Evolutionary conservation across 2,888 invertebrate genomes (phyloP), one percentile per base, ranked within the genome.

Genomic region (Harpalus rubripes): DNA sequence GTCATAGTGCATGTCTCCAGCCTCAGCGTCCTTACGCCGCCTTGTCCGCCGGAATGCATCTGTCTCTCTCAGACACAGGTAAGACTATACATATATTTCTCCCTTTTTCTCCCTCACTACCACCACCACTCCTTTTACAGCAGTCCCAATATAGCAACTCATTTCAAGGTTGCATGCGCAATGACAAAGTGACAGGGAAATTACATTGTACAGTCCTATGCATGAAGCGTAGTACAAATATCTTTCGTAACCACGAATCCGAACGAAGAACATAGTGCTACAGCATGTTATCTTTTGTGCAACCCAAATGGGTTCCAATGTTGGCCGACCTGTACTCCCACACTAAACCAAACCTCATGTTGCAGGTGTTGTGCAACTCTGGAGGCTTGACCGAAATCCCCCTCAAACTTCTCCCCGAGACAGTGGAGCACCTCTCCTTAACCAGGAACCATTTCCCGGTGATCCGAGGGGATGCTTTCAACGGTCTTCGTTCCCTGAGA

Each of bases 1-100:
- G 85, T 89, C 85, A 87, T 90, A 85, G 88, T 90, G 84, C 90
- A 90, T 87, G 88, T 89, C 82, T 90, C 90, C 81, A 89, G 90
- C 82, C 88, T 90, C 83, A 89, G 89, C 82, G 88, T 89, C 41
- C 88, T 92, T 86, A 91, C 92, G 88, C 94, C 95, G 87, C 93
- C 94, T 88, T 96, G 96, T 90, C 96, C 96, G 86, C 92, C 94
- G 88, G 95, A 96, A 92, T 97, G 96, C 93, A 96, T 96, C 91
- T 96, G 96, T 91, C 93, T 96, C 86, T 96, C 96, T 85, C 96
- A 96, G 90, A 96, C 96, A 87, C 96, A 96, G 95, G 96, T 96
- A 93, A 18, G 8, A 18, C 0, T 10, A 59, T 15, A 58, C n/a
- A 1, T 3, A 22, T 22, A 22, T 22, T 32, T 32, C 32, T 6